Evolutionary conservation across 2,797 vertebrate species (phyloP), one percentile per base, ranked within the genome.

Genomic region (Cirrhinus mrigala): DNA sequence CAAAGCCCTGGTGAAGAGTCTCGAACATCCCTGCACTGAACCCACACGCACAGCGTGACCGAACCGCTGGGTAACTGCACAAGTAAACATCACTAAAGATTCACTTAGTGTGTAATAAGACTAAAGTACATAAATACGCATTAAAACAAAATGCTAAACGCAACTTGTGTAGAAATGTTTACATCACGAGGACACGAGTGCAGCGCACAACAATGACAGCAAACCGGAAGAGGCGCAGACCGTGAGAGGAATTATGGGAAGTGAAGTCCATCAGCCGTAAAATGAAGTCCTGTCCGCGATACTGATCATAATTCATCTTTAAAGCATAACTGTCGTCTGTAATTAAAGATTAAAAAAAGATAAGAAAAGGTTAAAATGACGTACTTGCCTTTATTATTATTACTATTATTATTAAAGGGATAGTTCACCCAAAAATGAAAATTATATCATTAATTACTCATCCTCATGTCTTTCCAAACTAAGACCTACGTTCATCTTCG

Each of bases 191-290:
- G 66, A 46, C 11, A 20, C 37, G 2, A 27, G 1, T 40, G 46
- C 29, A 16, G 50, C 40, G 56, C 54, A 12, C 27, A 44, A 9
- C 50, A 46, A 62, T 48, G 52, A 71, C 40, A 14, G 22, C 11
- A 54, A 64, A 27, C 16, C 64, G 50, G 40, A 79, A 62, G 5
- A 68, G 74, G 6, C 12, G 16, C 11, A 15, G 37, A 56, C 24
- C 10, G 33, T 50, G 64, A 58, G n/a, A 11, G 40, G 75, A 62
- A 6, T 50, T 79, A 3, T 85, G 83, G 83, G 83, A 71, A 79
- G 29, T 79, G 83, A 16, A 60, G 66, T 85, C 60, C 14, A 3
- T 64, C 2, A 3, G 29, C 60, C 12, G 27, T 64, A 64, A 56
- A 54, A 75, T 29, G 2, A 52, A 54, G 18, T 29, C n/a, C 48